Evolutionary conservation across 1,140 invertebrate species (phyloP), one percentile per base, ranked within the genome.

Genomic region (Drosophila teissieri): DNA sequence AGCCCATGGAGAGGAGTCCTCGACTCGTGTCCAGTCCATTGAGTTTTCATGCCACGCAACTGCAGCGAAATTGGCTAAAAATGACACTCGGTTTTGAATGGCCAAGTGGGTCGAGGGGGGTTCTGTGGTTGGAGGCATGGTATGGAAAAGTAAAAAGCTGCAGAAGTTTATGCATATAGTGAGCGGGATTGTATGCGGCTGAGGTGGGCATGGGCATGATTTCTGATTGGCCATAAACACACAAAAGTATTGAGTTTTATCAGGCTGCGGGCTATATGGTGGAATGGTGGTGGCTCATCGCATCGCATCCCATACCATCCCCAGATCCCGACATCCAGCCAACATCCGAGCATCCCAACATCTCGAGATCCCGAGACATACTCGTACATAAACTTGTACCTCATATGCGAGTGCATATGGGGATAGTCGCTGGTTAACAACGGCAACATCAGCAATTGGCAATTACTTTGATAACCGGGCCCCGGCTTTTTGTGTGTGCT

Each of bases 241-340:
- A 86, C 82, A 86, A 86, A 86, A 86, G 82, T 86, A 88, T 86
- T 86, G 82, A 88, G 82, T 86, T 86, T 82, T 86, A 82, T 82
- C 78, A 79, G 78, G 82, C 82, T 88, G 79, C 75, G 79, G 82
- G 82, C 82, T 76, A 86, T 88, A 82, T 73, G 78, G 17, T 34
- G 52, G 37, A 42, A 78, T 53, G 49, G 24, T 58, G 63, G 56
- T 39, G 19, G 49, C 44, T 44, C 40, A 46, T 34, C 37, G 49
- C 19, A 49, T 45, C 27, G 31, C 46, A 31, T 31, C 31, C 7
- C 19, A 19, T 19, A 19, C 2, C 31, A 8, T 31, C 31, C 7
- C 31, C 31, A 31, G 31, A 31, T 31, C 31, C 31, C 31, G 31
- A 31, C 31, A 31, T 31, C 31, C 24, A 4, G 4, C 27, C 27